A percentile compares a stretch with the other conserved stretches of the same genome.
Conservation (phyloP, 2,797 vertebrate species). For the Esox masquinongy region DNA sequence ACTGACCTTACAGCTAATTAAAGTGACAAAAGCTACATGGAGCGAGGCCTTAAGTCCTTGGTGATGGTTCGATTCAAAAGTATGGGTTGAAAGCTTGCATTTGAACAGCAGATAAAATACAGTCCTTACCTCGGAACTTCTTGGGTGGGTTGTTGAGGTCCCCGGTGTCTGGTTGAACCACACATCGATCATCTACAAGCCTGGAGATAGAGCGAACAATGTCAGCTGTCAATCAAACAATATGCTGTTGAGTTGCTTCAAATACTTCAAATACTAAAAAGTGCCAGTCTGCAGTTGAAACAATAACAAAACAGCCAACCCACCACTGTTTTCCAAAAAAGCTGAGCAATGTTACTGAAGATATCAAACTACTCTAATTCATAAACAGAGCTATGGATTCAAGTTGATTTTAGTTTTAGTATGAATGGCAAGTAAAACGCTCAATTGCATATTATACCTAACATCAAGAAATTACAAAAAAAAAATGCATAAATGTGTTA, state of each 20-base stretch:
- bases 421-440: too few relatives aligned
- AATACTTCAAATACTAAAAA: background rate
- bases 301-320: background rate
- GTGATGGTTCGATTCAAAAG: background rate
- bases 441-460: too few relatives aligned
- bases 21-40: background rate
- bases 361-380: too few relatives aligned
- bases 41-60: background rate
- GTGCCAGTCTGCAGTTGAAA: background rate
- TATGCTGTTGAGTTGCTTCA: background rate
- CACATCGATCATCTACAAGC: slow-evolving; percentile 96
- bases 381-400: too few relatives aligned
- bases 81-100: background rate
- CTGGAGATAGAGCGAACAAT: slow-evolving; percentile 70
- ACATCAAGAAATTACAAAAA: too few relatives aligned
- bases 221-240: slow-evolving; percentile 17
- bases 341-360: background rate
- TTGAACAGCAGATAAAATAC: slow-evolving; percentile 1
- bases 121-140: slow-evolving; percentile 94
- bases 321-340: background rate
- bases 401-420: too few relatives aligned
- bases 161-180: slow-evolving; percentile 95
- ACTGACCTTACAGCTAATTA: background rate
- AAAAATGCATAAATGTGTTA: too few relatives aligned
- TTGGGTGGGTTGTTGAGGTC: slow-evolving; percentile 98